A percentile compares a stretch with the other conserved stretches of the same genome.
These are phyloP conservation scores for Dryas iulia DNA, from an alignment of 1,140 invertebrate genomes.

Conservation along the genomic window DNA sequence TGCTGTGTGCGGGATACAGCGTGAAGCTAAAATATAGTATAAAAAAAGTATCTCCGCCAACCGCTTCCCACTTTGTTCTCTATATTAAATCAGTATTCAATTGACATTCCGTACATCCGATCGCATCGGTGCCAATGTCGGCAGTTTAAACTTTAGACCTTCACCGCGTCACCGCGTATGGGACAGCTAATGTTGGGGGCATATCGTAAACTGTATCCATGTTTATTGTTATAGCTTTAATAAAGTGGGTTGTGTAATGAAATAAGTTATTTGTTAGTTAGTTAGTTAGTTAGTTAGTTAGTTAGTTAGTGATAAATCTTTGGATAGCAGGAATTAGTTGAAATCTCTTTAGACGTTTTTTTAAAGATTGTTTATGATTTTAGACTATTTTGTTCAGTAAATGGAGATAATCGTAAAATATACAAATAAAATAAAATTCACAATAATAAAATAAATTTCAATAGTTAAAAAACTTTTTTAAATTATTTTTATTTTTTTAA, in stretches of 20 bases:
- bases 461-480: too few species aligned
- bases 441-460: too few species aligned
- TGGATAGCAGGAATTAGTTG: too few species aligned
- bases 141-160: conserved; percentile 20
- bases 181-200: neutral
- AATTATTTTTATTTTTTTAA: too few species aligned
- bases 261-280: neutral
- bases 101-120: conserved; percentile 20
- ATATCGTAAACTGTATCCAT: neutral
- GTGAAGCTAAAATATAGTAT: neutral
- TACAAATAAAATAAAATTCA: too few species aligned
- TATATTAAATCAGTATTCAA: conserved; percentile 17
- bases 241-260: neutral
- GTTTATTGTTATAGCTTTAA: neutral
- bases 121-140: conserved; percentile 34
- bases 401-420: too few species aligned
- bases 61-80: neutral
- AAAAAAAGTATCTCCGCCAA: neutral
- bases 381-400: too few species aligned
- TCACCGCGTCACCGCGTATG: conserved; percentile 11
- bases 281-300: too few species aligned
- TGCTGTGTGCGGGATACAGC: too few species aligned
- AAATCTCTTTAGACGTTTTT: too few species aligned
- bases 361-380: too few species aligned
- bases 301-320: too few species aligned